Evolutionary conservation across 2,888 invertebrate species (phyloP).

Genomic region (Tinea trinotella): DNA sequence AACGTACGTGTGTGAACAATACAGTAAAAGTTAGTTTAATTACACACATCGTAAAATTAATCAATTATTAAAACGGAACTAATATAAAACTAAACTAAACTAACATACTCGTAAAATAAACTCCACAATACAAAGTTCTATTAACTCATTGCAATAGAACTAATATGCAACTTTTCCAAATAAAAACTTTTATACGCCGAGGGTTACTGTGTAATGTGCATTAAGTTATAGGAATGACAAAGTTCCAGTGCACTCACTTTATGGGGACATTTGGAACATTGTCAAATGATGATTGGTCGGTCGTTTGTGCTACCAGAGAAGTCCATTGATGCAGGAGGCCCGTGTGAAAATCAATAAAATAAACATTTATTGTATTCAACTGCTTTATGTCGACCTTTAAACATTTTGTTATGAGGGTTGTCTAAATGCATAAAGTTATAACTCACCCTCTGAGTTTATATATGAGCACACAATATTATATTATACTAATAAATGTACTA

Average conservation of each 20-base stretch:
- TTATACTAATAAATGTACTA: not conserved
- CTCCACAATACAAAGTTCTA: too few relatives aligned
- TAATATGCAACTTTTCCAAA: slow-evolving; percentile 50
- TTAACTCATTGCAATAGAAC: slow-evolving; percentile 29
- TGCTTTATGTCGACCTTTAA: slow-evolving; percentile 16
- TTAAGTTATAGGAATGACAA: slow-evolving; percentile 61
- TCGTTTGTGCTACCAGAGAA: slow-evolving; percentile 36
- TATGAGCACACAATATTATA: not conserved
- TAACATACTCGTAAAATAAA: too few relatives aligned
- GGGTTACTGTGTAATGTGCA: slow-evolving; percentile 30
- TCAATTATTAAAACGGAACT: slow-evolving; percentile 44
- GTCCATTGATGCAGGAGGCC: slow-evolving; percentile 42
- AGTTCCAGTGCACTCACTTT: slow-evolving; percentile 54
- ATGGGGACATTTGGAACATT: slow-evolving; percentile 48
- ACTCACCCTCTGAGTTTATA: not conserved
- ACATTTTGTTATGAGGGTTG: slow-evolving; percentile 1
- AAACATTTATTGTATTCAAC: slow-evolving; percentile 39
- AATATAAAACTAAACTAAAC: slow-evolving; percentile 34
- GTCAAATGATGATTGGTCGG: slow-evolving; percentile 36
- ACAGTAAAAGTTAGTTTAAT: slow-evolving; percentile 38
- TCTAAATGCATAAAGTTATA: slow-evolving; percentile 7
- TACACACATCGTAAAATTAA: slow-evolving; percentile 59
- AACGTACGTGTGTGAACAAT: slow-evolving; percentile 57
- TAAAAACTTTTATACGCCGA: slow-evolving; percentile 37
- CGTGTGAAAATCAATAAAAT: slow-evolving; percentile 71